Base-by-base conservation (phyloP, 2,113 vertebrate species). In the Clarias gariepinus region DNA sequence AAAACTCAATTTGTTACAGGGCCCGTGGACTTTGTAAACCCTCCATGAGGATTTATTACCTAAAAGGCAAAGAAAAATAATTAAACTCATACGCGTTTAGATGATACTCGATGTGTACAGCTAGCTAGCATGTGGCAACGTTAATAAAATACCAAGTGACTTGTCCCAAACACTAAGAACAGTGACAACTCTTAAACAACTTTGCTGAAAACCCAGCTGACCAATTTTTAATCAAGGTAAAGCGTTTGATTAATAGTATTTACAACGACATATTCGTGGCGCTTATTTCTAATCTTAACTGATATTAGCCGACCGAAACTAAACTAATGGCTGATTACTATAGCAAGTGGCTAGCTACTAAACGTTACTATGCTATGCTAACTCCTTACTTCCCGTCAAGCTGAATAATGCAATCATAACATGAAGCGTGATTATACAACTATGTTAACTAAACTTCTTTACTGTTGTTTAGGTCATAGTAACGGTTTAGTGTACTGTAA, bases 321-420 rank as follows among this genome's bases (percentile, higher is more conserved):
- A 6, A 69, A 81, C 61, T 82, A 47, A n/a, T 25, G 61, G 61
- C 64, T 30, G 64, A 21, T 21, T 25, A 61, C 15, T 68, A 64
- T n/a, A 55, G 64, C 74, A 78, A 78, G 52, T 28, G 52, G 74
- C 85, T 71, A 63, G 57, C 68, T 52, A 4, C 18, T 21, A 8
- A 47, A 52, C 64, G 25, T 9, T 28, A 11, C 77, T 58, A 58
- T 78, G 33, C 79, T 81, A 83, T 33, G 77, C 64, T 81, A 73
- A 52, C 33, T 2, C 16, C 28, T 1, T 33, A 86, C 78, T 87
- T 89, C 25, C 78, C 77, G 82, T 85, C 79, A 79, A 82, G 85
- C 82, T 84, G 19, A 83, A 71, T 18, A 74, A 28, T n/a, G 66
- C 74, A 55, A 47, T 57, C 52, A 33, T 16, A 33, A 41, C 36